Conservation (phyloP, 2,888 invertebrate genomes). For the Slavum lentiscoides region DNA sequence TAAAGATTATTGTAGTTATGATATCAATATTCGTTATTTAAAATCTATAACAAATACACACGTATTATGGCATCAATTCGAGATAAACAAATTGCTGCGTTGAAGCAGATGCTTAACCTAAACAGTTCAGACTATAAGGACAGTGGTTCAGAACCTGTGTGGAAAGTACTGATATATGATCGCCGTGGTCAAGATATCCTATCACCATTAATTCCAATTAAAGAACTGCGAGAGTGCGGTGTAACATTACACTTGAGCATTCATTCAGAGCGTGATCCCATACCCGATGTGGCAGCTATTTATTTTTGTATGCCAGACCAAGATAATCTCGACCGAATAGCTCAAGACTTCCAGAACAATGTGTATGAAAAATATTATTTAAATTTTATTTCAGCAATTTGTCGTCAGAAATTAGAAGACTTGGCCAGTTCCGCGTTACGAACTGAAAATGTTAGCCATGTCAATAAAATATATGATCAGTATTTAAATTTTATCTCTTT, state of each 20-base stretch:
- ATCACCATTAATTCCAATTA: slow-evolving; percentile 92
- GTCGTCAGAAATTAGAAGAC: slow-evolving; percentile 91
- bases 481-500: slow-evolving; percentile 97
- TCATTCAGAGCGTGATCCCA: slow-evolving; percentile 85
- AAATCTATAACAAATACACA: background rate
- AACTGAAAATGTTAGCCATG: slow-evolving; percentile 85
- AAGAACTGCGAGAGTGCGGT: slow-evolving; percentile 92
- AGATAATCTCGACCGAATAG: slow-evolving; percentile 92
- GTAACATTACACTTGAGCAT: slow-evolving; percentile 96
- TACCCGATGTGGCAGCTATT: slow-evolving; percentile 97
- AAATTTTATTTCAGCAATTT: slow-evolving; percentile 95
- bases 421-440: slow-evolving; percentile 90
- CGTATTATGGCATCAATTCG: slow-evolving; percentile 48
- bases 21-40: slow-evolving; percentile 14
- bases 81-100: slow-evolving; percentile 63
- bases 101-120: slow-evolving; percentile 94
- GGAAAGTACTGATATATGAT: slow-evolving; percentile 97
- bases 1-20: slow-evolving; percentile 8
- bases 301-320: slow-evolving; percentile 97
- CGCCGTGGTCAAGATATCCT: slow-evolving; percentile 97
- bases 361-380: slow-evolving; percentile 93
- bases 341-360: slow-evolving; percentile 84
- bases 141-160: slow-evolving; percentile 82
- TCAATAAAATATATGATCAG: slow-evolving; percentile 96
- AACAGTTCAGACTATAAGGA: slow-evolving; percentile 79